These are phyloP conservation scores for Drosophila grimshawi DNA, from an alignment of 1,140 invertebrate genomes.

Conservation along the genomic window DNA sequence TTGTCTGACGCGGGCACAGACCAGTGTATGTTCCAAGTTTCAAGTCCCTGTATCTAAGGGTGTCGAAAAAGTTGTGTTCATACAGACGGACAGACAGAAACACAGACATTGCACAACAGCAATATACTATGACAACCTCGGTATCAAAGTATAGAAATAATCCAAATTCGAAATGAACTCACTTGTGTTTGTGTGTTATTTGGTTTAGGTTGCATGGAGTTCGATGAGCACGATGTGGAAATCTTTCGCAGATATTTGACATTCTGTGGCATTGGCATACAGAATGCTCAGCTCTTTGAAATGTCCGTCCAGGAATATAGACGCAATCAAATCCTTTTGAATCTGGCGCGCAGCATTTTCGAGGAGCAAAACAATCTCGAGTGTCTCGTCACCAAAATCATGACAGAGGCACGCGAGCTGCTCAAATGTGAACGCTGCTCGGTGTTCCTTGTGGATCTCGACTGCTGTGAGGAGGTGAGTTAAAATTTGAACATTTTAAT, in stretches of 20 bases:
- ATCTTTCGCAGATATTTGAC: conserved; percentile 94
- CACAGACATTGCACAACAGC: no score
- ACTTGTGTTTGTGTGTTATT: not conserved
- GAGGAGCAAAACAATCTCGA: conserved; percentile 97
- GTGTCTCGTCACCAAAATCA: conserved; percentile 97
- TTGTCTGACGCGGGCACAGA: no score
- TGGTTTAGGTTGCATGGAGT: conserved; percentile 89
- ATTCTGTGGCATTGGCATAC: conserved; percentile 98
- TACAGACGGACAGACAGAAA: no score
- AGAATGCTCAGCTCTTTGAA: conserved; percentile 98
- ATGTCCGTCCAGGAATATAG: conserved; percentile 96
- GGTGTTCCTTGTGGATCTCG: conserved; percentile 94
- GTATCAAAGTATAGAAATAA: no score
- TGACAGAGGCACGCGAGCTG: conserved; percentile 96
- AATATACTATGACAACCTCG: no score
- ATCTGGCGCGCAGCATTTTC: conserved; percentile 94
- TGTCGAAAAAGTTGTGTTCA: no score
- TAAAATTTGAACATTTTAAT: not conserved
- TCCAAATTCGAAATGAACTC: no score
- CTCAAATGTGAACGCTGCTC: conserved; percentile 96
- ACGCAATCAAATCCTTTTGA: conserved; percentile 95
- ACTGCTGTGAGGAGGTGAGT: conserved; percentile 94
- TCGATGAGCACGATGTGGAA: conserved; percentile 95
- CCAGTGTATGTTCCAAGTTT: no score
- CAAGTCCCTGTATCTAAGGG: no score